Conservation (phyloP, 2,888 invertebrate species). For the Torymus aiolomorphi region DNA sequence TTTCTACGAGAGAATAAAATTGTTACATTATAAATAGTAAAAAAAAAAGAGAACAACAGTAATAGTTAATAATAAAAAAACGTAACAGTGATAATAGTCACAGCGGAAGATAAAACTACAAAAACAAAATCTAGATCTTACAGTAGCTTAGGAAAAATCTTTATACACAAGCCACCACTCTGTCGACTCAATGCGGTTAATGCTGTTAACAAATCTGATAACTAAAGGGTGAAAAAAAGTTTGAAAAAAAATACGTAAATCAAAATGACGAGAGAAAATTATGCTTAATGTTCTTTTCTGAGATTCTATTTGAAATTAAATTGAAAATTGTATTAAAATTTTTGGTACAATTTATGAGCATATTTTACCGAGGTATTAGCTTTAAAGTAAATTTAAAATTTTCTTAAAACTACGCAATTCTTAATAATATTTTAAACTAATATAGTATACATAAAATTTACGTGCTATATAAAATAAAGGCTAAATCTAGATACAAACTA, state of each 20-base stretch:
- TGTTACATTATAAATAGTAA: background rate
- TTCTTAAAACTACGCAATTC: background rate
- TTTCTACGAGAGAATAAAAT: conserved; percentile 6
- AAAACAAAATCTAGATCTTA: background rate
- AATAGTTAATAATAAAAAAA: too few relatives aligned
- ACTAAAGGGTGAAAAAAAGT: background rate
- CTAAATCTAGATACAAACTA: too few relatives aligned
- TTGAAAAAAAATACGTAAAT: too few relatives aligned
- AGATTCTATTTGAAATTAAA: background rate
- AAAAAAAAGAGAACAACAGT: background rate
- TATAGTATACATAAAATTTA: too few relatives aligned
- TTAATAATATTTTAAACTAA: too few relatives aligned
- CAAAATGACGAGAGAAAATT: conserved; percentile 61
- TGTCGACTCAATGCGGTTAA: conserved; percentile 6
- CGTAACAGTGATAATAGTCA: background rate
- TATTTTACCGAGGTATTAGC: conserved; percentile 8
- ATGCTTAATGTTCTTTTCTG: conserved; percentile 65
- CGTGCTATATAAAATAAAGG: too few relatives aligned
- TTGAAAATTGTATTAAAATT: background rate
- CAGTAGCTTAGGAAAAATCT: background rate
- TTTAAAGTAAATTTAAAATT: background rate
- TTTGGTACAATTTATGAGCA: background rate
- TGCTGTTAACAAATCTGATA: conserved; percentile 20
- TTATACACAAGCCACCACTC: conserved; percentile 16
- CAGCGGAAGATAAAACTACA: background rate